Evolutionary conservation across 23 tunicate species (phyloP).

Genomic region (Trididemnum miniatum): DNA sequence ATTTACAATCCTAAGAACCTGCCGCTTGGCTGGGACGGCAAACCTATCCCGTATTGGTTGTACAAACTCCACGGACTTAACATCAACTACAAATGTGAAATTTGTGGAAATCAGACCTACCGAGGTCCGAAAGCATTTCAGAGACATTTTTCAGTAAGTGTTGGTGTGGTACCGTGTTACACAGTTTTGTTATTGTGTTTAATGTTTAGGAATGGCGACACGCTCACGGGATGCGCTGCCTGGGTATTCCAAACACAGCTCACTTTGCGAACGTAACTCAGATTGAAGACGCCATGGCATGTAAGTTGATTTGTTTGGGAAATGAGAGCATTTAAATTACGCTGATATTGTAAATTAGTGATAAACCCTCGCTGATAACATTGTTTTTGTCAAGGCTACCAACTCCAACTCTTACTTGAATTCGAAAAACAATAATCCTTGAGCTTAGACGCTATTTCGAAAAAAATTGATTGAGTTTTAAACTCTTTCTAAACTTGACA

Average conservation of each 20-base stretch:
- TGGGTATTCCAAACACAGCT: conserved; percentile 99
- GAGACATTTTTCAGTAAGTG: conserved; percentile 79
- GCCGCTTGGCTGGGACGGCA: conserved; percentile 99
- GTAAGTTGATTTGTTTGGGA: conserved; percentile 51
- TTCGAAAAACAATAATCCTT: no score
- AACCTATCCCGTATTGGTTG: conserved; percentile 99
- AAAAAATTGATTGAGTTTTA: no score
- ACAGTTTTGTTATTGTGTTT: not conserved
- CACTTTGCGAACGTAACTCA: conserved; percentile 99
- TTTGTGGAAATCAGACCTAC: conserved; percentile 97
- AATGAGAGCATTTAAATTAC: no score
- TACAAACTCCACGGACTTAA: conserved; percentile 96
- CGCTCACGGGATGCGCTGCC: conserved; percentile 98
- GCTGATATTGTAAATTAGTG: no score
- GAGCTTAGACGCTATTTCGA: no score
- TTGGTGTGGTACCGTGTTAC: not conserved
- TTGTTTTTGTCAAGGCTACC: no score
- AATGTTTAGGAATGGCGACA: conserved; percentile 91
- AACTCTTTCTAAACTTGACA: no score
- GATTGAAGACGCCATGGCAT: conserved; percentile 95
- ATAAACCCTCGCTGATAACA: no score
- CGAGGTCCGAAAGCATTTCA: conserved; percentile 99
- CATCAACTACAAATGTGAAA: conserved; percentile 95
- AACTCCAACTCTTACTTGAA: no score
- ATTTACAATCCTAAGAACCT: conserved; percentile 97